Evolutionary conservation across 92 coral and sea anemone genomes (phyloP).

Genomic region (Epizoanthus rinbou): DNA sequence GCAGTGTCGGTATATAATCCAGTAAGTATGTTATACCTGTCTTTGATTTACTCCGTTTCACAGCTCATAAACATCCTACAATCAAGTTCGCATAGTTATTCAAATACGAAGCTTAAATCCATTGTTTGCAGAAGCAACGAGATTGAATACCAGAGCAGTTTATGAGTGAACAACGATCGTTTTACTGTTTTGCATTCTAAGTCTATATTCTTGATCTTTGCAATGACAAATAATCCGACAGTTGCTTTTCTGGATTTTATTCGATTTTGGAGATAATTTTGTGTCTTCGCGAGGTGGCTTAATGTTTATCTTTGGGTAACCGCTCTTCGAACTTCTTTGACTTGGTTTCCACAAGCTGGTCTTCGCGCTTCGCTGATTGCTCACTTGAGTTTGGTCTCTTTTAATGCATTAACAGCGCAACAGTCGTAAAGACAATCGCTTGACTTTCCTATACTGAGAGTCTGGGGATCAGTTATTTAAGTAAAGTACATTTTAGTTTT

Average conservation of each 20-base stretch:
- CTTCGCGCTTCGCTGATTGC: no score
- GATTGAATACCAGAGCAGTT: constrained; percentile 27
- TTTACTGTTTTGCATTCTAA: constrained; percentile 20
- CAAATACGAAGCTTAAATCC: constrained; percentile 6
- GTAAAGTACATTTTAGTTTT: not conserved
- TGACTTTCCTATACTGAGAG: no score
- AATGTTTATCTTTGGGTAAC: not conserved
- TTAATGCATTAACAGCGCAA: no score
- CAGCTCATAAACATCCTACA: not conserved
- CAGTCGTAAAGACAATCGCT: no score
- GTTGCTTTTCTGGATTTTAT: not conserved
- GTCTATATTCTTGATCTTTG: not conserved
- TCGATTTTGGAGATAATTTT: constrained; percentile 9
- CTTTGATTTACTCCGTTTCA: not conserved
- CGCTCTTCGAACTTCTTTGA: not conserved
- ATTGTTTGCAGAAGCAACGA: constrained; percentile 28
- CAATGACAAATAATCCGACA: not conserved
- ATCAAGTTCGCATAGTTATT: not conserved
- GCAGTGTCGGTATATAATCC: not conserved
- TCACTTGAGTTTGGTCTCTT: no score
- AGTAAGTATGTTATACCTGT: constrained; percentile 20
- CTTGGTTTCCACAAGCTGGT: not conserved
- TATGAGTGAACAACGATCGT: not conserved
- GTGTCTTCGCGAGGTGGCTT: not conserved
- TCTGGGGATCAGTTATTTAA: no score